phyloP scores from a whole-genome alignment of 2,888 invertebrate genomes.

The Patella caerulea region DNA sequence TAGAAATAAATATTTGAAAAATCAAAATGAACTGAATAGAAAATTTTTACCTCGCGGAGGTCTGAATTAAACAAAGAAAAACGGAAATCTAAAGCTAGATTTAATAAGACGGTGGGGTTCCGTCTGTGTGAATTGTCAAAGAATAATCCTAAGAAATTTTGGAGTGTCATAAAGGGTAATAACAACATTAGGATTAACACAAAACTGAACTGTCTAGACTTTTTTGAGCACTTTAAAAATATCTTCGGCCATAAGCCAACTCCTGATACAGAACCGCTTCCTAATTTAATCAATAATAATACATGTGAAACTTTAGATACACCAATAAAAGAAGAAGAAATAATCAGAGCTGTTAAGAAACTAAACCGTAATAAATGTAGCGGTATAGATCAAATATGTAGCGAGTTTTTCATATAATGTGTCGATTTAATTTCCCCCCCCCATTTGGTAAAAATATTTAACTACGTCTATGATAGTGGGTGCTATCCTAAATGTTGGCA shows the following conservation, averaged over 20 bases:
- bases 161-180: neutral
- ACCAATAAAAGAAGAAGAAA: neutral
- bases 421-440: neutral
- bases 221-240: neutral
- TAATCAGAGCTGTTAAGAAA: slow-evolving; percentile 3
- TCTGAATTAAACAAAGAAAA: neutral
- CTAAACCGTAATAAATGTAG: neutral
- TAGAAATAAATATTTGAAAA: too few relatives aligned
- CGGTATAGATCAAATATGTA: neutral
- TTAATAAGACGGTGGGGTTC: neutral
- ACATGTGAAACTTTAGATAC: neutral
- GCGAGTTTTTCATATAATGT: slow-evolving; percentile 1
- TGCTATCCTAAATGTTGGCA: neutral
- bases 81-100: neutral
- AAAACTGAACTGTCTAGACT: neutral
- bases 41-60: neutral
- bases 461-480: neutral
- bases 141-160: slow-evolving; percentile 5
- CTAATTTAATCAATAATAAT: neutral
- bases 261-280: neutral
- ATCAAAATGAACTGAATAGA: too few relatives aligned
- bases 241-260: neutral
- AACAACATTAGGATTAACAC: neutral
- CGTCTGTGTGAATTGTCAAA: neutral
- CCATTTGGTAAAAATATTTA: neutral